A percentile compares a stretch with the other conserved stretches of the same genome.
Conservation (phyloP, 2,113 vertebrate species). For the Mastomys coucha region DNA sequence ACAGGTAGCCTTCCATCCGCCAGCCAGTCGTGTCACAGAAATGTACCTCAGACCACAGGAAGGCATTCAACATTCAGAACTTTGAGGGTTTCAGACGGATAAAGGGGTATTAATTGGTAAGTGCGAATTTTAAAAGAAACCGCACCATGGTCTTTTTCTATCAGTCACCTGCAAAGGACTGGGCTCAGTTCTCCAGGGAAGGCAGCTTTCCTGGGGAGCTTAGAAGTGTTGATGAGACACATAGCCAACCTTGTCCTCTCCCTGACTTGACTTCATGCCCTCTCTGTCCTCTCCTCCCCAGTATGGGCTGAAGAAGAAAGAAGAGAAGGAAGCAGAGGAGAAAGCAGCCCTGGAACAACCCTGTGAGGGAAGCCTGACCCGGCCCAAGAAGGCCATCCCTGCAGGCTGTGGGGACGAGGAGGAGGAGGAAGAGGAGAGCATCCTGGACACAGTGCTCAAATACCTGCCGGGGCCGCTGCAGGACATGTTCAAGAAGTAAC, state of each 20-base stretch:
- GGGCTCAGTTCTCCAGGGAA: background rate
- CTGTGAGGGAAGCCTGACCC: conserved; percentile 96
- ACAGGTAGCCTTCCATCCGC: background rate
- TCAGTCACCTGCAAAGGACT: background rate
- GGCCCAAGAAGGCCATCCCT: conserved; percentile 98
- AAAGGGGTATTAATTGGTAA: background rate
- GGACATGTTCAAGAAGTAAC: conserved; percentile 99
- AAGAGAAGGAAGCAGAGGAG: conserved; percentile 98
- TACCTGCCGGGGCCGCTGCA: conserved; percentile 97
- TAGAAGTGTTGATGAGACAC: background rate
- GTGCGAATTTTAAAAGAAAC: background rate
- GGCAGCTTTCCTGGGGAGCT: background rate
- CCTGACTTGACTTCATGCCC: fast-evolving
- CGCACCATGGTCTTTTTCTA: fast-evolving
- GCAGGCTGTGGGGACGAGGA: conserved; percentile 94
- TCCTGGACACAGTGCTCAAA: conserved; percentile 99
- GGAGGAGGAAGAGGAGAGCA: conserved; percentile 98
- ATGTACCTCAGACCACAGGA: background rate
- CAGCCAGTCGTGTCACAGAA: background rate
- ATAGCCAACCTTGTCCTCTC: background rate
- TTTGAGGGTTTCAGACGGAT: background rate
- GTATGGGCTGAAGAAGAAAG: conserved; percentile 99
- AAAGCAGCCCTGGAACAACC: conserved; percentile 98
- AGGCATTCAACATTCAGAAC: background rate
- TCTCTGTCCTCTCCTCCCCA: conserved; percentile 75